Percentiles rank a stretch among this genome's conserved stretches.
phyloP scores from a whole-genome alignment of 1,140 invertebrate species.

The Caenorhabditis latens region DNA sequence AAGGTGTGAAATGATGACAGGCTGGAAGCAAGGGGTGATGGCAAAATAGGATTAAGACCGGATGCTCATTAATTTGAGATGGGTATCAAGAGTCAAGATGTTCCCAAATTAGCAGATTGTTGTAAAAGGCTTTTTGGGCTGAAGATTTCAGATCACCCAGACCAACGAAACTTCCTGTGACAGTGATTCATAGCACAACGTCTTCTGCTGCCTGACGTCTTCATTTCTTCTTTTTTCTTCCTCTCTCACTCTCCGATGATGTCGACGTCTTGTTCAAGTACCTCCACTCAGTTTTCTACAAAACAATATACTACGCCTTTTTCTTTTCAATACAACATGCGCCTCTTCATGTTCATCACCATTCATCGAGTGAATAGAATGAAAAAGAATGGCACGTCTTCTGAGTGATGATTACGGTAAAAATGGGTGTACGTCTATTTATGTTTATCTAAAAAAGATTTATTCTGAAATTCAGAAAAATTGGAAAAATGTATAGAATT shows the following conservation, averaged over 20 bases:
- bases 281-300: conserved; percentile 55
- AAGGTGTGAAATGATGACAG: conserved; percentile 41
- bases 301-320: conserved; percentile 53
- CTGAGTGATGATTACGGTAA: conserved; percentile 43
- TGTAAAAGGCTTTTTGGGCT: too few species aligned
- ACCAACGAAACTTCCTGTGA: background rate
- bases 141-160: background rate
- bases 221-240: conserved; percentile 19
- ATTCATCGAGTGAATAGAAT: conserved; percentile 39
- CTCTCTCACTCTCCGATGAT: background rate
- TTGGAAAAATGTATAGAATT: background rate
- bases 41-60: conserved; percentile 16
- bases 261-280: conserved; percentile 38
- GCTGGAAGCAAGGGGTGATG: background rate
- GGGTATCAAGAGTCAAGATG: too few species aligned
- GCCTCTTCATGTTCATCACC: conserved; percentile 54
- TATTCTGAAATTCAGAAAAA: background rate
- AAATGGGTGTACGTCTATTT: background rate
- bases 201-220: conserved; percentile 7
- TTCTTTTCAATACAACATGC: conserved; percentile 46
- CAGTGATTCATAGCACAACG: background rate
- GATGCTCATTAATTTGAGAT: background rate
- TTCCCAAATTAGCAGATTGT: too few species aligned
- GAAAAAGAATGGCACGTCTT: conserved; percentile 48
- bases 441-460: background rate